Evolutionary conservation across 2,113 vertebrate species (phyloP), one percentile per base, ranked within the genome.

Genomic region (Rhinichthys klamathensis): DNA sequence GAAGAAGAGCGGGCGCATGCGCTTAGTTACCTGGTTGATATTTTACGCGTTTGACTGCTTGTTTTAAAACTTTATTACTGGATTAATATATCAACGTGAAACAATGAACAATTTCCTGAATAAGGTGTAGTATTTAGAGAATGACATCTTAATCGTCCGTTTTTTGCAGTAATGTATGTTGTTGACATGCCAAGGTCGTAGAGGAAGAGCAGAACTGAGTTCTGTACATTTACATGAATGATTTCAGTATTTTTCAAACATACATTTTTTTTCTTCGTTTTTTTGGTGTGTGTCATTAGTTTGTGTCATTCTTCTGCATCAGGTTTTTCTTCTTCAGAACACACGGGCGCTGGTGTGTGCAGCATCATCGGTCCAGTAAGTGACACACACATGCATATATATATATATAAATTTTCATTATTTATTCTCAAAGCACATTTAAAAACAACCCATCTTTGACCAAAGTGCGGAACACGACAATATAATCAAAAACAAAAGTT

Each of bases 301-400:
- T 44, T 81, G 23, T 81, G 10, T 30, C 1, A 81, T 30, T 81
- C 46, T 6, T 84, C 9, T 77, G 85, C 75, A 51, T 93, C 91
- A 93, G 92, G 61, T 86, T 30, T 88, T 87, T 4, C 21, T 90
- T 38, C 23, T 85, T 9, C 92, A 87, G 13, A 91, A 93, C 74
- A 63, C 74, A 1, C 70, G 79, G 2, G 69, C 85, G 10, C 44
- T 92, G 23, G 84, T 85, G 58, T 89, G 80, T 75, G 85, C 90
- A 0, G 67, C 91, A 0, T 76, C 86, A 9, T 46, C 89, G 12
- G 75, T 88, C 38, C 80, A 93, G 94, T 94, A 82, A 89, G 89
- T 85, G 51, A 67, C 30, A 30, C 3, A 41, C 38, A n/a, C n/a
- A n/a, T n/a, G n/a, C n/a, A 30, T 30, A 30, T 30, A n/a, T n/a